These are phyloP conservation scores for Cephalopachus bancanus DNA, from an alignment of 2,797 vertebrate genomes.

Conservation along the genomic window DNA sequence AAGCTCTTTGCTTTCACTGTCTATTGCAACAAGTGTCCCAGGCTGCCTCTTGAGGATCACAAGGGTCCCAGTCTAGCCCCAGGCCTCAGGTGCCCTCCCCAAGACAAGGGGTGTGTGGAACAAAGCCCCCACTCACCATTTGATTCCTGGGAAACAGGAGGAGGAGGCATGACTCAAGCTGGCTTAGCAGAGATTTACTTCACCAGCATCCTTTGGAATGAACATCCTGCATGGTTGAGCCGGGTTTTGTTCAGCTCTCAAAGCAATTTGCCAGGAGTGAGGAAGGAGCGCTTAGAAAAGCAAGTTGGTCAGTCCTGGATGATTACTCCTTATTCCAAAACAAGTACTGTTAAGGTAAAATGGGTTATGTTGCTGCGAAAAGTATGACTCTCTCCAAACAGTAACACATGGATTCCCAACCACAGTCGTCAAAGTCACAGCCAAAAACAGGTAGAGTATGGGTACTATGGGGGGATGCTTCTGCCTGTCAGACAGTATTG, in stretches of 20 bases:
- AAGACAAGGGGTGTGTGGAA: background rate
- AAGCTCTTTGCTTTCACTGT: conserved; percentile 13
- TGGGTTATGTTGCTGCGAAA: conserved; percentile 86
- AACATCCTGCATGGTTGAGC: conserved; percentile 88
- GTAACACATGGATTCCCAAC: conserved; percentile 78
- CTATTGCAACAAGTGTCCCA: background rate
- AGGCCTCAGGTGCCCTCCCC: no score
- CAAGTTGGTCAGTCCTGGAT: conserved; percentile 89
- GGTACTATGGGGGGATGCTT: background rate
- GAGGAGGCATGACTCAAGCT: conserved; percentile 71
- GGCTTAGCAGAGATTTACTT: conserved; percentile 86
- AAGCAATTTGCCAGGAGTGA: conserved; percentile 89
- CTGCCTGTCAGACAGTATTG: background rate
- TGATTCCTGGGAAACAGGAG: conserved; percentile 75
- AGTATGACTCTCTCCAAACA: conserved; percentile 85
- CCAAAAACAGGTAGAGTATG: conserved; percentile 60
- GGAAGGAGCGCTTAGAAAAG: conserved; percentile 86
- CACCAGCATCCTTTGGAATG: conserved; percentile 80
- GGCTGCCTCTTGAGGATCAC: background rate
- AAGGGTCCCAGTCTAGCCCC: background rate
- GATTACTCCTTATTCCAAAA: conserved; percentile 90
- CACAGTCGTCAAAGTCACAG: conserved; percentile 58
- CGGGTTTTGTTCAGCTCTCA: conserved; percentile 90
- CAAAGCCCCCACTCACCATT: background rate
- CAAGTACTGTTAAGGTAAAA: conserved; percentile 89